These are phyloP conservation scores for Pherbina coryleti DNA, from an alignment of 2,888 invertebrate species.

Conservation along the genomic window DNA sequence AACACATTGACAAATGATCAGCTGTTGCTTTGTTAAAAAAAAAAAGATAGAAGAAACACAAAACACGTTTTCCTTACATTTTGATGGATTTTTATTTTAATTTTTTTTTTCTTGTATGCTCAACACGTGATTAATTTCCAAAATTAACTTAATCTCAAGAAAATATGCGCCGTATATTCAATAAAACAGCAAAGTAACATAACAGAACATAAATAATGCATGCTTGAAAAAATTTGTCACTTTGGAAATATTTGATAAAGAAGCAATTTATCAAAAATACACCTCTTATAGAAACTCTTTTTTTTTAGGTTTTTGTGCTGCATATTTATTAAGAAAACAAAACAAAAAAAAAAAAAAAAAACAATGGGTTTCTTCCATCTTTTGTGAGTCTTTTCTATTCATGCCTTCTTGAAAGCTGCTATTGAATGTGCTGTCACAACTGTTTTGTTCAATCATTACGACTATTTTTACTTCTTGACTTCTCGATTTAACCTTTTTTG, in stretches of 20 bases:
- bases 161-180: too few relatives aligned
- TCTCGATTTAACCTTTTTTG: too few relatives aligned
- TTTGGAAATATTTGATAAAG: constrained; percentile 31
- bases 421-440: not conserved
- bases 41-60: not conserved
- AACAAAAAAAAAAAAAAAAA: too few relatives aligned
- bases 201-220: too few relatives aligned
- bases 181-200: too few relatives aligned
- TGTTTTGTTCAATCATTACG: not conserved
- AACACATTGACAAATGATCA: constrained; percentile 24
- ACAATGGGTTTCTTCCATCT: not conserved
- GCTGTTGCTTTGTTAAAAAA: not conserved
- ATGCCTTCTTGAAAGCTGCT: not conserved
- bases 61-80: too few relatives aligned
- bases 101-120: not conserved
- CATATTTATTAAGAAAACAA: too few relatives aligned
- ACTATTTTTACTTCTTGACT: not conserved
- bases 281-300: constrained; percentile 1
- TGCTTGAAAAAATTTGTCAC: constrained; percentile 24
- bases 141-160: not conserved
- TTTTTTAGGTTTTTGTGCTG: not conserved
- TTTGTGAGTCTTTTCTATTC: not conserved
- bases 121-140: constrained; percentile 2
- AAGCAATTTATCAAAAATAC: constrained; percentile 31
- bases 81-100: too few relatives aligned